phyloP scores from a whole-genome alignment of 2,797 vertebrate species.

The Spondyliosoma cantharus region DNA sequence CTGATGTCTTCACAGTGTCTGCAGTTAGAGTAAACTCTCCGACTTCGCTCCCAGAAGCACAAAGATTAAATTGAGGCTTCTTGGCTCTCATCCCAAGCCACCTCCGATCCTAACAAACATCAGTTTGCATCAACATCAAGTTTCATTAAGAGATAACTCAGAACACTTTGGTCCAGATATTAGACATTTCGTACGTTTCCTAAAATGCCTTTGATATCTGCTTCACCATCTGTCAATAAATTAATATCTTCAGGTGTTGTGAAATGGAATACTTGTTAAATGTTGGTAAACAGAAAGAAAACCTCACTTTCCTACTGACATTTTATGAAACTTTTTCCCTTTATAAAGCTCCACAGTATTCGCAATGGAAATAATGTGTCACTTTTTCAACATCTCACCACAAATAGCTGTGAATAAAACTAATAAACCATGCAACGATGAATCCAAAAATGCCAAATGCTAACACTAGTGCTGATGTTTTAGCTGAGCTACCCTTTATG shows the following conservation, averaged over 20 bases:
- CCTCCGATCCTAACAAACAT: too few relatives aligned
- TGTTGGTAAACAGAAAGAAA: conserved; percentile 5
- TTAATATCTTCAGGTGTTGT: not conserved
- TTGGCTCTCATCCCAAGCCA: too few relatives aligned
- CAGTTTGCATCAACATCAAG: too few relatives aligned
- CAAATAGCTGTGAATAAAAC: not conserved
- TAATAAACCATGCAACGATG: not conserved
- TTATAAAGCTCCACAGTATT: conserved; percentile 7
- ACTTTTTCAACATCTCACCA: not conserved
- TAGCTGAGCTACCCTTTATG: not conserved
- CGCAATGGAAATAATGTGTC: not conserved
- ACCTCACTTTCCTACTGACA: not conserved
- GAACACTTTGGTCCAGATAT: not conserved
- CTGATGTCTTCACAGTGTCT: conserved; percentile 30
- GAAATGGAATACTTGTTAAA: not conserved
- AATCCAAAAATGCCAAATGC: conserved; percentile 9
- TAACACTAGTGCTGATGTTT: conserved; percentile 5
- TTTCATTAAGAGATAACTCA: not conserved
- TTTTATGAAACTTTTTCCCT: not conserved
- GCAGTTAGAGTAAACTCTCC: conserved; percentile 52
- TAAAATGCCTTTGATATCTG: not conserved
- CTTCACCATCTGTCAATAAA: too few relatives aligned
- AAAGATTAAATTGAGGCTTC: conserved; percentile 67
- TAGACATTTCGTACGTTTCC: not conserved
- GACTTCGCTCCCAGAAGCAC: conserved; percentile 52